These are phyloP conservation scores for Wasmannia auropunctata DNA, from an alignment of 1,140 invertebrate genomes.

Conservation along the genomic window DNA sequence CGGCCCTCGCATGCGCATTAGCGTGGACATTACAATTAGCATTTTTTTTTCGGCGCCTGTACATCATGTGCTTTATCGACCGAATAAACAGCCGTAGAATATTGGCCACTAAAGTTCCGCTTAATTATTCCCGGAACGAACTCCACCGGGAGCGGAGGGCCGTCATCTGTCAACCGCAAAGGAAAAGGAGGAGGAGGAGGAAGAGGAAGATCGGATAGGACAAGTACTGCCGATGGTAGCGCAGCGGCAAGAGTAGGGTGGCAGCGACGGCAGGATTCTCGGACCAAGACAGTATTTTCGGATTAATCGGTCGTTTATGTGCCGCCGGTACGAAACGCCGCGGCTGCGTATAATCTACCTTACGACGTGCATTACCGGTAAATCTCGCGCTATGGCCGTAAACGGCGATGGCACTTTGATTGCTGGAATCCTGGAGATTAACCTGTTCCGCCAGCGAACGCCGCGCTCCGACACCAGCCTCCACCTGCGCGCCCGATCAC, in stretches of 20 bases:
- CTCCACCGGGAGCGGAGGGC: constrained; percentile 13
- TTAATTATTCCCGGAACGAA: constrained; percentile 70
- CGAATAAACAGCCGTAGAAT: constrained; percentile 65
- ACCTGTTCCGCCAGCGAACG: constrained; percentile 73
- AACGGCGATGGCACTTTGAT: constrained; percentile 76
- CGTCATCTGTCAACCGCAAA: constrained; percentile 56
- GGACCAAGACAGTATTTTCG: constrained; percentile 77
- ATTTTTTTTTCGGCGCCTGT: constrained; percentile 58
- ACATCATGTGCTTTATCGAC: constrained; percentile 65
- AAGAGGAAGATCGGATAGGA: neutral
- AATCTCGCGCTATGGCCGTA: constrained; percentile 77
- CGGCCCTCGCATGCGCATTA: constrained; percentile 34
- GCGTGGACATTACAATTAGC: constrained; percentile 70
- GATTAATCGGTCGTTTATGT: constrained; percentile 81
- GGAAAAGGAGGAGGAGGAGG: neutral
- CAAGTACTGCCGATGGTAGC: neutral
- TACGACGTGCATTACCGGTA: constrained; percentile 79
- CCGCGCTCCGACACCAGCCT: constrained; percentile 18
- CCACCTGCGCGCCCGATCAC: constrained; percentile 39
- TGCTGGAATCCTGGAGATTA: constrained; percentile 78
- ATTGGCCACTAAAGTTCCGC: constrained; percentile 63
- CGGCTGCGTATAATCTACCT: constrained; percentile 69
- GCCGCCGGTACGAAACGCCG: constrained; percentile 60
- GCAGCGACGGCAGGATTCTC: constrained; percentile 5
- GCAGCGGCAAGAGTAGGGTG: neutral